Percentiles rank a stretch among this genome's conserved stretches.
These are phyloP conservation scores for Xenopus borealis DNA, from an alignment of 2,113 vertebrate genomes.

Conservation along the genomic window DNA sequence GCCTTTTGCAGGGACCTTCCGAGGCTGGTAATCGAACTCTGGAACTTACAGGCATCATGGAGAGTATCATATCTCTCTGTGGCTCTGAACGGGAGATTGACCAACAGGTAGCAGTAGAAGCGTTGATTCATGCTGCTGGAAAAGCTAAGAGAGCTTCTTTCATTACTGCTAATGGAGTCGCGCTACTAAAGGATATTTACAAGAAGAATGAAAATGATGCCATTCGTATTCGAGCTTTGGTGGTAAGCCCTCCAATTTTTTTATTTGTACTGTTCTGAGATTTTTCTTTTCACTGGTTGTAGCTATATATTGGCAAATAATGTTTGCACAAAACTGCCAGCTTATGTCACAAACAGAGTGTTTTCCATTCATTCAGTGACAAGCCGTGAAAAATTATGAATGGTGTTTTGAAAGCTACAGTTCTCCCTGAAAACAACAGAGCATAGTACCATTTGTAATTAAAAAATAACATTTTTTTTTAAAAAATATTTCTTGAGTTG, in stretches of 20 bases:
- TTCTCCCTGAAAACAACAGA: no score
- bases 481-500: no score
- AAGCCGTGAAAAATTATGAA: no score
- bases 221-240: slow-evolving; percentile 91
- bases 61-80: slow-evolving; percentile 83
- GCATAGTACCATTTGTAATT: no score
- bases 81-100: slow-evolving; percentile 78
- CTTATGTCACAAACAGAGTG: no score
- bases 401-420: no score
- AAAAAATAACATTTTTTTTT: no score
- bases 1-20: slow-evolving; percentile 89
- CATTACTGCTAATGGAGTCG: slow-evolving; percentile 89
- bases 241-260: slow-evolving; percentile 69
- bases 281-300: no score
- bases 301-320: no score
- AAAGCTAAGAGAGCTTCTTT: slow-evolving; percentile 95
- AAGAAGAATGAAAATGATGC: slow-evolving; percentile 89
- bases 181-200: slow-evolving; percentile 93
- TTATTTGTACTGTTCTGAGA: accelerated
- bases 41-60: slow-evolving; percentile 90
- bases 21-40: slow-evolving; percentile 86
- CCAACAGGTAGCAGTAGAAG: slow-evolving; percentile 92
- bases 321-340: no score
- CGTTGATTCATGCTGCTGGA: slow-evolving; percentile 88
- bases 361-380: no score